A percentile compares a stretch with the other conserved stretches of the same genome.
These are phyloP conservation scores for Ochropacha duplaris DNA, from an alignment of 2,888 invertebrate species.

Conservation along the genomic window DNA sequence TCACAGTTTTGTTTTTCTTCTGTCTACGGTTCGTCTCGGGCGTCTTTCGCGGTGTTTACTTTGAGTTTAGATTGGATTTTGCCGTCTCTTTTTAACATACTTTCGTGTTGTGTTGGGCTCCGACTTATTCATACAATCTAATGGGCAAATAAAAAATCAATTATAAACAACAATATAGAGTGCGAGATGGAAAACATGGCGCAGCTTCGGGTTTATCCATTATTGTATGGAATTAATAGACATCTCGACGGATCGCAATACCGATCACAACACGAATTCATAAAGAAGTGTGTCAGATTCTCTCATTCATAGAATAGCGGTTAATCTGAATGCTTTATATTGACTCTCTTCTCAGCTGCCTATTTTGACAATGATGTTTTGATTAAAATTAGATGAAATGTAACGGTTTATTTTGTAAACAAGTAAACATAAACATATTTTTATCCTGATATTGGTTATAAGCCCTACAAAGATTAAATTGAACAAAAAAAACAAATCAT, in stretches of 20 bases:
- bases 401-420: too few species aligned
- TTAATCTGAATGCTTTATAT: slow-evolving; percentile 48
- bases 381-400: slow-evolving; percentile 6
- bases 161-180: slow-evolving; percentile 67
- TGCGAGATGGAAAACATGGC: slow-evolving; percentile 63
- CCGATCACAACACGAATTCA: slow-evolving; percentile 66
- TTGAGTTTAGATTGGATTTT: slow-evolving; percentile 71
- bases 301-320: slow-evolving; percentile 66
- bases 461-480: neutral
- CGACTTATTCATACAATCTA: slow-evolving; percentile 54
- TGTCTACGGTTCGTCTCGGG: slow-evolving; percentile 70
- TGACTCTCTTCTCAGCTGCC: slow-evolving; percentile 32
- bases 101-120: slow-evolving; percentile 47
- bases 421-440: too few species aligned
- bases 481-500: slow-evolving; percentile 7
- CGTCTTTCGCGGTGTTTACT: slow-evolving; percentile 67
- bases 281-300: slow-evolving; percentile 61
- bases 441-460: too few species aligned
- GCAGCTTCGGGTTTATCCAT: slow-evolving; percentile 52
- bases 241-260: slow-evolving; percentile 63
- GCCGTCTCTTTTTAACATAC: slow-evolving; percentile 52
- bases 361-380: slow-evolving; percentile 26
- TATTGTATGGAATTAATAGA: slow-evolving; percentile 71
- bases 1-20: slow-evolving; percentile 75
- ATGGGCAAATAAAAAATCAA: slow-evolving; percentile 63